Evolutionary conservation across 2,888 invertebrate genomes (phyloP), one percentile per base, ranked within the genome.

Genomic region (Microchrysa polita): DNA sequence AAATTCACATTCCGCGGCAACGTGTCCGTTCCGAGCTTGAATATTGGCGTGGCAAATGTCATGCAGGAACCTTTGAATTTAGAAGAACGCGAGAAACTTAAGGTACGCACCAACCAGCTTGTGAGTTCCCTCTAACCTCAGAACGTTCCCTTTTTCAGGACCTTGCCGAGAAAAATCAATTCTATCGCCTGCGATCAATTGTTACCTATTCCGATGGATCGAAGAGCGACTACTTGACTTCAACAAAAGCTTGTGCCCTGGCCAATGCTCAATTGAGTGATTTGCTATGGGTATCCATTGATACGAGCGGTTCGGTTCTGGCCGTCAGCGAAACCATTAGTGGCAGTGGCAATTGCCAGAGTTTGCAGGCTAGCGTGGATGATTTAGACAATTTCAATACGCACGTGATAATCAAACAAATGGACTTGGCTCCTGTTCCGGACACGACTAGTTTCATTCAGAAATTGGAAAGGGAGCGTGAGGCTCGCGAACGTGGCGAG

Each of bases 391-490:
- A 86, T 57, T 91, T 95, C 83, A 91, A 91, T 77, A 94, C 95
- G 0, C 91, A 90, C 78, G 91, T 96, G 40, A 89, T 91, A 79
- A 89, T 96, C 0, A 90, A 91, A 77, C 91, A 93, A 80, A 90
- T 94, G 60, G 93, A 95, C 80, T 87, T 89, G 78, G 96, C 94
- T 9, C 95, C 96, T 71, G 87, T 91, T 89, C 98, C 98, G 48
- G 98, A 98, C 79, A 98, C 97, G n/a, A 93, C 95, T 60, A 91
- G 93, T 2, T 98, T 96, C 81, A 93, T 98, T 78, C 95, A 96
- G 82, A 97, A 96, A 84, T 82, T 97, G 67, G 97, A 98, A 82
- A 87, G 93, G 73, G 98, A 98, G 84, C 91, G 94, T 79, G 93
- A 94, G 84, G 93, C 94, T 0, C 90, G 93, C 78, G 96, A 96